Evolutionary conservation across 2,888 invertebrate genomes (phyloP).

Genomic region (Callosobruchus maculatus): DNA sequence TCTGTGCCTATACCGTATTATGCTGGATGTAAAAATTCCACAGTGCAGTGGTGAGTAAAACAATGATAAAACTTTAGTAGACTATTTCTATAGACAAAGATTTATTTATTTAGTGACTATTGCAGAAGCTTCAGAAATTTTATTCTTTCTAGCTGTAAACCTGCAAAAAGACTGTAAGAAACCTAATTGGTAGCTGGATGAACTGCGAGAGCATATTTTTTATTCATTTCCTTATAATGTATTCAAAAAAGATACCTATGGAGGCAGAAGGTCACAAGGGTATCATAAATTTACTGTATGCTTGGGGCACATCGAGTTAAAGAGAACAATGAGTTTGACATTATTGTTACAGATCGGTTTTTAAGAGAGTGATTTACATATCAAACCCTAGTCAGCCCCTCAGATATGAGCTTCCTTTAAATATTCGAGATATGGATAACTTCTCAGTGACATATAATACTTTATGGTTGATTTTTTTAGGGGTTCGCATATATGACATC

Average conservation of each 20-base stretch:
- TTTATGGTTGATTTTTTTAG: neutral
- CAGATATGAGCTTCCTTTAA: neutral
- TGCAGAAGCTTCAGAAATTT: too few relatives aligned
- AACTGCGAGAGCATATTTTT: too few relatives aligned
- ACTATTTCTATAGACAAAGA: too few relatives aligned
- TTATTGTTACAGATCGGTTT: slow-evolving; percentile 39
- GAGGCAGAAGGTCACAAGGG: neutral
- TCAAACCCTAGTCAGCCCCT: neutral
- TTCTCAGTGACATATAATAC: neutral
- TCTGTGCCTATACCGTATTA: too few relatives aligned
- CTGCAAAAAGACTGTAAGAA: too few relatives aligned
- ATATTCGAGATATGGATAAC: neutral
- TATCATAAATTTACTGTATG: neutral
- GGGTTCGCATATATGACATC: neutral
- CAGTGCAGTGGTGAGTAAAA: too few relatives aligned
- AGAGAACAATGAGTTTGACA: slow-evolving; percentile 32
- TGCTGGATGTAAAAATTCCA: too few relatives aligned
- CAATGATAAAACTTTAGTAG: too few relatives aligned
- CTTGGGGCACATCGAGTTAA: neutral
- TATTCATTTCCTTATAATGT: neutral
- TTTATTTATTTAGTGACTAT: too few relatives aligned
- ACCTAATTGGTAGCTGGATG: too few relatives aligned
- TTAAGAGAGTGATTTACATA: slow-evolving; percentile 22
- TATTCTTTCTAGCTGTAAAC: too few relatives aligned
- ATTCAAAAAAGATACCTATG: neutral